These are phyloP conservation scores for Centropus bengalensis DNA, from an alignment of 2,113 vertebrate species.

Conservation along the genomic window DNA sequence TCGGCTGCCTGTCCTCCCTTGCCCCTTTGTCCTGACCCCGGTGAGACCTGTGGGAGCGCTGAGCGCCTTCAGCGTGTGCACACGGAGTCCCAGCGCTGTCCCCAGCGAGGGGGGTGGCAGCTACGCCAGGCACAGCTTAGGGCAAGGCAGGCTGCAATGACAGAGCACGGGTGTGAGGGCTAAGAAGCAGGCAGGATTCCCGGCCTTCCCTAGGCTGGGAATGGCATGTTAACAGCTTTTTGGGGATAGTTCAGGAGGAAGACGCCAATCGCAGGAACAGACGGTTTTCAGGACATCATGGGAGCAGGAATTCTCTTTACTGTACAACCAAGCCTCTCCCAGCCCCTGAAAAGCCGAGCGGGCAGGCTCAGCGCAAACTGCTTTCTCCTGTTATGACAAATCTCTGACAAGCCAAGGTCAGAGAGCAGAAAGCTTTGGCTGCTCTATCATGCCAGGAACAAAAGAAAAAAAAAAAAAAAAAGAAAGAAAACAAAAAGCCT, in stretches of 20 bases:
- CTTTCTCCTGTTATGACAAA: neutral
- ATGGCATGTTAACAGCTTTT: rapidly evolving
- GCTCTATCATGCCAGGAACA: neutral
- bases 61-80: rapidly evolving
- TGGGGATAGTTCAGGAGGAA: neutral
- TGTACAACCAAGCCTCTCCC: neutral
- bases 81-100: neutral
- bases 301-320: neutral
- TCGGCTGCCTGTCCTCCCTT: rapidly evolving
- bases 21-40: neutral
- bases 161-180: neutral
- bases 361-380: neutral
- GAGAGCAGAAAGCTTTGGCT: neutral
- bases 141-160: neutral
- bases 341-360: neutral
- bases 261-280: neutral
- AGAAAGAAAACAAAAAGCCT: neutral
- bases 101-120: neutral
- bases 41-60: rapidly evolving
- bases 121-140: neutral
- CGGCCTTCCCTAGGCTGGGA: neutral
- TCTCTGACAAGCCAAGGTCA: neutral
- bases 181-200: neutral
- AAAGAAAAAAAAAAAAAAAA: neutral
- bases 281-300: neutral